These are phyloP conservation scores for Dioctria linearis DNA, from an alignment of 2,888 invertebrate species.

Conservation along the genomic window DNA sequence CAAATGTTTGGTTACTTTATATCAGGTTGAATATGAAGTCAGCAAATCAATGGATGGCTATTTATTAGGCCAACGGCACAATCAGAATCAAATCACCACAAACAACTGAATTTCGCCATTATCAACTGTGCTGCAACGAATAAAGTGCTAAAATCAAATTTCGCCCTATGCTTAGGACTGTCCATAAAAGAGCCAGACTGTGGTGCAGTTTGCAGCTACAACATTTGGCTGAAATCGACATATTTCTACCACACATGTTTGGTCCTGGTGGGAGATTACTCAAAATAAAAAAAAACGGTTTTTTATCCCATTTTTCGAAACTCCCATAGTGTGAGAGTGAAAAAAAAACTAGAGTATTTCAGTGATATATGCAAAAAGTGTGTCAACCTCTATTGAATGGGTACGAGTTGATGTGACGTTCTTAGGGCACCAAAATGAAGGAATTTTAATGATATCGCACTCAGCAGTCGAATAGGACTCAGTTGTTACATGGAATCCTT, in stretches of 20 bases:
- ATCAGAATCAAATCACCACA: too few relatives aligned
- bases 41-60: too few relatives aligned
- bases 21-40: too few relatives aligned
- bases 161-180: neutral
- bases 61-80: too few relatives aligned
- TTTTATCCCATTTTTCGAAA: too few relatives aligned
- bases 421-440: slow-evolving; percentile 38
- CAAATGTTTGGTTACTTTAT: too few relatives aligned
- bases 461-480: neutral
- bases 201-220: neutral
- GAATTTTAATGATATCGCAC: slow-evolving; percentile 37
- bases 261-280: neutral
- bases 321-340: neutral
- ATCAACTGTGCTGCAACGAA: too few relatives aligned
- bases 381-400: neutral
- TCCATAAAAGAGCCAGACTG: neutral
- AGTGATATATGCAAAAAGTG: slow-evolving; percentile 27
- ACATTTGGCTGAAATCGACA: neutral
- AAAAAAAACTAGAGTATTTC: too few relatives aligned
- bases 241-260: neutral
- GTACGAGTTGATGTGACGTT: slow-evolving; percentile 39
- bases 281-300: too few relatives aligned
- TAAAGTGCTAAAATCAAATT: slow-evolving; percentile 10
- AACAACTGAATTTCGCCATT: too few relatives aligned
- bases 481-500: neutral